Percentiles rank a stretch among this genome's conserved stretches.
phyloP scores from a whole-genome alignment of 2,888 invertebrate species.

The Temnothorax unifasciatus region DNA sequence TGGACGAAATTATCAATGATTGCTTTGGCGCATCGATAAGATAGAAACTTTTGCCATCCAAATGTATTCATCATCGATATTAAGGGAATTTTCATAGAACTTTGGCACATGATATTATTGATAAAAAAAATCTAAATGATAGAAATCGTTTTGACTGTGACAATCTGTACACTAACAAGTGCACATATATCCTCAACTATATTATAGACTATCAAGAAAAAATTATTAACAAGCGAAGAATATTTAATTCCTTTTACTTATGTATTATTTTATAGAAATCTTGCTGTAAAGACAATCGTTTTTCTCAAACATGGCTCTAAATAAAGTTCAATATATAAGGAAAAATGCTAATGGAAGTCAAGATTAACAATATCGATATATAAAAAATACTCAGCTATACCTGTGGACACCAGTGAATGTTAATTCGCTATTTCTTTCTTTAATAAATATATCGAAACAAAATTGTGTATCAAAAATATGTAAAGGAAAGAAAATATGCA shows the following conservation, averaged over 20 bases:
- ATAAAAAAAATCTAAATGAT: conserved; percentile 19
- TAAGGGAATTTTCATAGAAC: conserved; percentile 61
- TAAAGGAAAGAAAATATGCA: conserved; percentile 45
- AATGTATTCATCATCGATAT: conserved; percentile 59
- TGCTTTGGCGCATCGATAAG: conserved; percentile 62
- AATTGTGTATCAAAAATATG: conserved; percentile 13
- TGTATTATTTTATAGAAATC: background rate
- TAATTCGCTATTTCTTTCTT: conserved; percentile 58
- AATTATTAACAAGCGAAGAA: conserved; percentile 13
- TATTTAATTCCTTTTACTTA: conserved; percentile 16
- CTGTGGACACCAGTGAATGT: conserved; percentile 84
- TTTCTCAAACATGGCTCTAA: conserved; percentile 21
- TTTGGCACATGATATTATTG: conserved; percentile 69
- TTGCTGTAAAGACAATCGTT: background rate
- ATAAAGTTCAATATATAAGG: conserved; percentile 22
- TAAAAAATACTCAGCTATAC: conserved; percentile 84
- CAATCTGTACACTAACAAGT: conserved; percentile 34
- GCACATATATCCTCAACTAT: background rate
- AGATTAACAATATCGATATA: conserved; percentile 30
- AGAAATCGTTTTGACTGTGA: background rate
- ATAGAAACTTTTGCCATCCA: conserved; percentile 64
- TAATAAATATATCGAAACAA: conserved; percentile 58
- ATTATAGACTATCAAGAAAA: conserved; percentile 17
- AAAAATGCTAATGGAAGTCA: conserved; percentile 31
- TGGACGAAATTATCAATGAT: conserved; percentile 51